Percentiles rank a stretch among this genome's conserved stretches.
Evolutionary conservation across 2,113 vertebrate species (phyloP).

Genomic region (Halichoeres trimaculatus): DNA sequence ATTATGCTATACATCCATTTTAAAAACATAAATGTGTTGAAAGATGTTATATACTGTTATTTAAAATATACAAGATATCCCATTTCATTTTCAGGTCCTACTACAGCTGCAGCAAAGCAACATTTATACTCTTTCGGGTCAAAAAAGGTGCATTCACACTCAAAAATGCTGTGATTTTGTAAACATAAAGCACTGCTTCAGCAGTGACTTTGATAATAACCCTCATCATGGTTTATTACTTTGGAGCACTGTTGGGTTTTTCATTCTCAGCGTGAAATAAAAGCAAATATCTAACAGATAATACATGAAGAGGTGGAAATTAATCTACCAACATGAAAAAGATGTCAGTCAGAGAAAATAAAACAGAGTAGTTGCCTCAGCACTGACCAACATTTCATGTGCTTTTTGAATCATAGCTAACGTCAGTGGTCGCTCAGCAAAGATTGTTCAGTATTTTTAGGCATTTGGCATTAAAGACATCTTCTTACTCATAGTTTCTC

Average conservation of each 20-base stretch:
- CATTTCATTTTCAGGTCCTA: constrained; percentile 57
- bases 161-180: constrained; percentile 46
- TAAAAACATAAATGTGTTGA: constrained; percentile 64
- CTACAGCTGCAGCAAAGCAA: constrained; percentile 47
- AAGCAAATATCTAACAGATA: constrained; percentile 31
- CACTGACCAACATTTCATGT: constrained; percentile 17
- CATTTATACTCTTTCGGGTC: constrained; percentile 30
- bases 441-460: constrained; percentile 41
- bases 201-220: constrained; percentile 37
- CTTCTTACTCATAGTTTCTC: constrained; percentile 24
- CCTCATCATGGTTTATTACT: constrained; percentile 24
- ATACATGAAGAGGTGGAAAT: constrained; percentile 33
- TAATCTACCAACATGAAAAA: constrained; percentile 32
- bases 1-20: constrained; percentile 72
- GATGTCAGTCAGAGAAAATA: constrained; percentile 22
- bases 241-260: constrained; percentile 40
- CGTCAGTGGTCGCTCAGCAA: constrained; percentile 13
- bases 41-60: constrained; percentile 51
- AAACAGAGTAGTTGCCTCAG: not conserved
- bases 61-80: constrained; percentile 71
- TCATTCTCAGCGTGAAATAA: constrained; percentile 33
- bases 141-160: constrained; percentile 54
- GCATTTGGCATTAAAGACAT: constrained; percentile 45
- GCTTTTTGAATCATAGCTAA: constrained; percentile 22
- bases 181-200: constrained; percentile 60